Base-by-base conservation (phyloP, 2,888 invertebrate species). In the Dasysyrphus tricinctus region DNA sequence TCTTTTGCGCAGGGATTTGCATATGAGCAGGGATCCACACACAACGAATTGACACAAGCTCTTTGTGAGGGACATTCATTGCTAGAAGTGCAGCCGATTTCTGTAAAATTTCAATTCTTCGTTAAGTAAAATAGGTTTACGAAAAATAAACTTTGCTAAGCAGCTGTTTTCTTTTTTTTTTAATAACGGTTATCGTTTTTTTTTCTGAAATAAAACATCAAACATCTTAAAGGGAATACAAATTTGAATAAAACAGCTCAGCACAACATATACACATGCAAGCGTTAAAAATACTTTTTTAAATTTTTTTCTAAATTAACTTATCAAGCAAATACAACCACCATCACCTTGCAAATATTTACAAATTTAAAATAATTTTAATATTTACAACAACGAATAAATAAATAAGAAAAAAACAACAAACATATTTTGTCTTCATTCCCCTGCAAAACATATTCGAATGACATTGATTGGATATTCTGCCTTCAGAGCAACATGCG, bases 11-110 rank as follows among this genome's bases (percentile, higher is more conserved):
- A 98, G 3, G 97, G 97, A 88, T 96, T 95, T 32, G 94, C 94
- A 91, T 94, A 94, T 14, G 94, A 94, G 92, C 97, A 98, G 29
- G 97, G 97, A 92, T 97, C 97, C 84, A 95, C 94, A 90, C 98
- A 98, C 88, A 95, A 94, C 24, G 95, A 94, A 91, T 95, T 95
- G 89, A 97, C 94, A 92, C 98, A 98, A 88, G 97, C 96, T 91
- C 96, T 94, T 89, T 96, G 95, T 57, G 94, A 92, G 51, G 96
- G 94, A 91, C 98, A 98, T 89, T 97, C 96, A 89, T 94, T 94
- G 92, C 97, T 96, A 67, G 95, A 94, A 81, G 94, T 94, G 93
- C 98, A 98, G 91, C 95, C 95, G 91, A 96, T 94, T 93, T 96
- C 97, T 97, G 93, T 88, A 90, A 89, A 76, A 83, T 88, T 57